Percentiles rank a stretch among this genome's conserved stretches.
phyloP scores from a whole-genome alignment of 2,113 vertebrate genomes.

The Odobenus rosmarus region DNA sequence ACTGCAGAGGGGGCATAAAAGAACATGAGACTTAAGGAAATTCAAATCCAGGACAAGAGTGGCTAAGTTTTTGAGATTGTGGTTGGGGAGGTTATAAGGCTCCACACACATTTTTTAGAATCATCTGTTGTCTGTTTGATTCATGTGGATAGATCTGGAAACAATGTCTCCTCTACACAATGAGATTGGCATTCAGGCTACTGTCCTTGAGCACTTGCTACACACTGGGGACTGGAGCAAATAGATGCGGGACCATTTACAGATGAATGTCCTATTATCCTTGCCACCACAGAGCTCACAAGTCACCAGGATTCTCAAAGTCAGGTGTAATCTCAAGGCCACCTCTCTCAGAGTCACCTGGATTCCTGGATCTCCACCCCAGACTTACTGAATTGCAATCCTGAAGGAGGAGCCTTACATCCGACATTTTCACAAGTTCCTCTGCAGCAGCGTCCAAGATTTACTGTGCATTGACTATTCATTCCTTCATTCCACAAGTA shows the following conservation, averaged over 20 bases:
- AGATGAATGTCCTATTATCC: not conserved
- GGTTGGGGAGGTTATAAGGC: not conserved
- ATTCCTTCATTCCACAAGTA: not conserved
- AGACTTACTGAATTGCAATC: not conserved
- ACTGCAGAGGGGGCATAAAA: accelerated
- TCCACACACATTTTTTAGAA: not conserved
- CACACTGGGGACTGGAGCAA: not conserved
- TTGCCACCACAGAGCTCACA: not conserved
- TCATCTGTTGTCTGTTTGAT: not conserved
- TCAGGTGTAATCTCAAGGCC: not conserved
- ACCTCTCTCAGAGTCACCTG: not conserved
- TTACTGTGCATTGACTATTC: not conserved
- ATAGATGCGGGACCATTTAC: not conserved
- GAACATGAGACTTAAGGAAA: not conserved
- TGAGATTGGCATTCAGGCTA: not conserved
- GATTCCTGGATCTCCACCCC: not conserved
- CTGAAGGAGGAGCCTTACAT: not conserved
- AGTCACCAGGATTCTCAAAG: not conserved
- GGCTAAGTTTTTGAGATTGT: not conserved
- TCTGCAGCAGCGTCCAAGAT: not conserved
- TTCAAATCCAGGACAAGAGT: not conserved
- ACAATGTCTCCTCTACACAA: not conserved
- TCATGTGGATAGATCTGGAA: not conserved
- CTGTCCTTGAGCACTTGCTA: not conserved
- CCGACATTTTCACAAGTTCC: not conserved